Evolutionary conservation across 2,113 vertebrate genomes (phyloP).

Genomic region (Aix galericulata): DNA sequence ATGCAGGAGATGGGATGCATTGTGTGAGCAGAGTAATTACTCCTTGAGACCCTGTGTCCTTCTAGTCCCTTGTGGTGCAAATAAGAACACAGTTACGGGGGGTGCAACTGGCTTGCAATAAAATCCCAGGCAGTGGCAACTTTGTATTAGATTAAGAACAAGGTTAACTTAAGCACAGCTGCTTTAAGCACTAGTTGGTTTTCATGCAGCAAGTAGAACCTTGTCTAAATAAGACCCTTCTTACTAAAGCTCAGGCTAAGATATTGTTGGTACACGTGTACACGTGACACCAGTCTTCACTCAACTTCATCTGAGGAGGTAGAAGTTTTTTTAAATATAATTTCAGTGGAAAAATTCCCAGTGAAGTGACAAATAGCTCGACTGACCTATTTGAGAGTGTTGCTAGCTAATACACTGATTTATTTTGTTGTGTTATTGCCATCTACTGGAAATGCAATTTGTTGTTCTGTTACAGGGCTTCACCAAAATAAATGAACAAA

Average conservation of each 20-base stretch:
- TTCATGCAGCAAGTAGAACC: background rate
- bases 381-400: background rate
- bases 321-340: background rate
- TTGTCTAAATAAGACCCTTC: background rate
- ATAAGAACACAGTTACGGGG: background rate
- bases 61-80: background rate
- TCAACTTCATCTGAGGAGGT: background rate
- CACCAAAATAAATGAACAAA: background rate
- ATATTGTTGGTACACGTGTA: background rate
- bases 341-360: background rate
- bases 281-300: background rate
- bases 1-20: background rate
- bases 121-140: background rate
- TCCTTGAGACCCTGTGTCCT: background rate
- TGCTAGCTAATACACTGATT: background rate
- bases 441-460: slow-evolving; percentile 35
- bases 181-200: background rate
- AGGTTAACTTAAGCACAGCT: background rate
- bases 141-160: background rate
- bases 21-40: background rate
- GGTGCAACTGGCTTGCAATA: background rate
- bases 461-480: background rate
- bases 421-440: slow-evolving; percentile 20
- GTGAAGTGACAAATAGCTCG: background rate
- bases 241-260: background rate